Evolutionary conservation across 2,113 vertebrate species (phyloP), one percentile per base, ranked within the genome.

Genomic region (Macheiramphus alcinus): DNA sequence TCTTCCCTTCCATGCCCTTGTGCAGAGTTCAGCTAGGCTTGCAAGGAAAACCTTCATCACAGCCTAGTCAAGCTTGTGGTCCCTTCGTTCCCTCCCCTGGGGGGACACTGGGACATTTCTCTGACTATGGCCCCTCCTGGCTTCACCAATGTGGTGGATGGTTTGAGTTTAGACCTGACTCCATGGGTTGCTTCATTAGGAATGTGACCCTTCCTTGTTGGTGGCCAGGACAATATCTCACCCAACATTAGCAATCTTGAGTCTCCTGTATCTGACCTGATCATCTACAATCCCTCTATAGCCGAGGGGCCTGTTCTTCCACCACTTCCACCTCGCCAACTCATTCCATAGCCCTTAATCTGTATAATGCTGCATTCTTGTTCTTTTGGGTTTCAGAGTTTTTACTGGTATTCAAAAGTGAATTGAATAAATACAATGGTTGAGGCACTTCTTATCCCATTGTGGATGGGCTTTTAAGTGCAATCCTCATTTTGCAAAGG

Each of bases 11-110:
- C 31, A 16, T 7, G n/a, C 31, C 79, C 27, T 52, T 36, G 21
- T 43, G 68, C 1, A 2, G 48, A 47, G 19, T 55, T 23, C 19
- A 55, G 31, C 48, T 48, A 0, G 1, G 17, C n/a, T 56, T 11
- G 2, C 34, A 31, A 70, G 25, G 31, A 13, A 16, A 23, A 22
- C 16, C 65, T 59, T 58, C 61, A 34, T 31, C 47, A n/a, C 47
- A n/a, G 5, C 26, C 56, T 47, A 14, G 18, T 34, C 50, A 27
- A 58, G 43, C 15, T 9, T 36, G 45, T 42, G 75, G 40, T 48
- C 26, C 56, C 48, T 61, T 80, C 48, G 4, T 61, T 67, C 40
- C 21, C 40, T 55, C 26, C 34, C 47, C 26, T n/a, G n/a, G n/a
- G n/a, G n/a, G n/a, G n/a, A 31, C 40, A 47, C 18, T 19, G 14